Evolutionary conservation across 2,797 vertebrate genomes (phyloP), one percentile per base, ranked within the genome.

Genomic region (Enteromius afrohamiltoni): DNA sequence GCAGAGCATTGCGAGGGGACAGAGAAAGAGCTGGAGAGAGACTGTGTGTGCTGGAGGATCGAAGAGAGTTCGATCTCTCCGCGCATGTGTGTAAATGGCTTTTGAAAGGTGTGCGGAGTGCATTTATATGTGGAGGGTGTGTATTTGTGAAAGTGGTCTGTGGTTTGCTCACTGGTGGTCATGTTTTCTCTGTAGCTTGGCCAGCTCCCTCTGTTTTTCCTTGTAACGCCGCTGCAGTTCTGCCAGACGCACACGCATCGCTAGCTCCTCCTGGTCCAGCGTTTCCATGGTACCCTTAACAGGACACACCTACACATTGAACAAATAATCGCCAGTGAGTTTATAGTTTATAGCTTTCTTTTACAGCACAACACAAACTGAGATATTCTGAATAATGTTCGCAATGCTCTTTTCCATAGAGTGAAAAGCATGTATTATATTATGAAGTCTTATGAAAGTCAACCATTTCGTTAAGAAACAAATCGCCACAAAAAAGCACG

Each of bases 141-240:
- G 89, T 87, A 69, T 89, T 88, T 85, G 80, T 82, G 79, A 89
- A 67, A 90, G 78, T 88, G 83, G 80, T 74, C 74, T 82, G 78
- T 78, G 80, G 83, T 81, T 85, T 80, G 88, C 95, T 65, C 93
- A 98, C 97, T 98, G 96, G 11, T 96, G 96, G 92, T 98, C 97
- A 1, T 96, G 96, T 90, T 96, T 96, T 91, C 97, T 95, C 92
- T 98, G 97, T 92, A 99, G 94, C 88, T 97, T 97, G 85, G 95
- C 96, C 92, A 98, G 94, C 93, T 99, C 97, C 89, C 96, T 95
- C 94, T 98, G 97, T 91, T 98, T 98, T 92, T 99, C 97, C 94
- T 98, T 98, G 92, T 98, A 98, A 87, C 96, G 95, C 55, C 96
- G 92, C 93, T 99, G 97, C 83, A 99, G 93, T 90, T 97, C 97